These are phyloP conservation scores for Chaetorhynchus papuensis DNA, from an alignment of 2,113 vertebrate species.

Conservation along the genomic window DNA sequence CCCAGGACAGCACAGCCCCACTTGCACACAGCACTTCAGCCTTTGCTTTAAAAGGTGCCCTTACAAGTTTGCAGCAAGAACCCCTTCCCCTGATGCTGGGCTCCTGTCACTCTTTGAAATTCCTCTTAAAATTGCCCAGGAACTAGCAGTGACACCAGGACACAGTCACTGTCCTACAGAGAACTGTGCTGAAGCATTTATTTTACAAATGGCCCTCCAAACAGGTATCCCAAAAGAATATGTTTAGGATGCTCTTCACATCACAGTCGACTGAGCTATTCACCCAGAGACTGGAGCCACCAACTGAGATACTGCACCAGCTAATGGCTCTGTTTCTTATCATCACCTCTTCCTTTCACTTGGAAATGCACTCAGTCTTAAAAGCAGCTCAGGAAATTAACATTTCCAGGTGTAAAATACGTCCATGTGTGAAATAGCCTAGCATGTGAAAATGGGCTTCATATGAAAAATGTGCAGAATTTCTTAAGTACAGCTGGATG, in stretches of 20 bases:
- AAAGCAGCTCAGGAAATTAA: neutral
- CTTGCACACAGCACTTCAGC: neutral
- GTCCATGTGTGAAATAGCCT: neutral
- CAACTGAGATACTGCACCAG: neutral
- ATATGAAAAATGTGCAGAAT: neutral
- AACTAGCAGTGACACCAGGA: neutral
- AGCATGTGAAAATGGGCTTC: neutral
- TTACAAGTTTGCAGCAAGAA: neutral
- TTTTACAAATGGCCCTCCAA: neutral
- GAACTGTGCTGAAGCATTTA: neutral
- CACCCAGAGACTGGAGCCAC: neutral
- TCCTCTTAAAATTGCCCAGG: neutral
- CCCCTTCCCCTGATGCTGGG: neutral
- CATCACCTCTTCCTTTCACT: neutral
- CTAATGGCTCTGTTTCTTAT: neutral
- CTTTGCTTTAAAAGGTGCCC: neutral
- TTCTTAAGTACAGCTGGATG: neutral
- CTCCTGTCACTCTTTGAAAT: neutral
- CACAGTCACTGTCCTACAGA: neutral
- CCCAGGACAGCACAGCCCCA: neutral
- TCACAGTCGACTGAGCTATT: neutral
- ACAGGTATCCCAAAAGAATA: neutral
- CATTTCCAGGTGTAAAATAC: neutral
- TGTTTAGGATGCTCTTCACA: neutral
- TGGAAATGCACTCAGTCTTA: neutral